Evolutionary conservation across 2,888 invertebrate genomes (phyloP).

Genomic region (Sphinx pinastri): DNA sequence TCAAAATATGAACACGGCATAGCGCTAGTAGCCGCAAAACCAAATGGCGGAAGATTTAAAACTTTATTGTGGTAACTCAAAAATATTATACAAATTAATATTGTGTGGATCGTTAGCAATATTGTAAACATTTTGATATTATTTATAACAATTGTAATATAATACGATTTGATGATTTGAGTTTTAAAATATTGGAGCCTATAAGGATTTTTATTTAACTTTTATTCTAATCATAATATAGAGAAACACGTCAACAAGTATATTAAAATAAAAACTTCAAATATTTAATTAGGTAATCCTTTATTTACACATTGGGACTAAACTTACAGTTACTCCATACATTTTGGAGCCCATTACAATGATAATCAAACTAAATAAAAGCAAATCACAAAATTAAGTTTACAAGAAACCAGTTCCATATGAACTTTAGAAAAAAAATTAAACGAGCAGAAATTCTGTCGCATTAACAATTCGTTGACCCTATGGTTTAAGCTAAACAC

Average conservation of each 20-base stretch:
- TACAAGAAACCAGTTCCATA: background rate
- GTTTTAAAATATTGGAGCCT: too few relatives aligned
- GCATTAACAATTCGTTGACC: background rate
- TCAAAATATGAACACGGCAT: slow-evolving; percentile 50
- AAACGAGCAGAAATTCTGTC: slow-evolving; percentile 10
- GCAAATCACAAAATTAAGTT: slow-evolving; percentile 21
- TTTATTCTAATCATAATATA: background rate
- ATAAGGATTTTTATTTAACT: too few relatives aligned
- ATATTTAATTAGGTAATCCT: slow-evolving; percentile 51
- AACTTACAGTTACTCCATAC: slow-evolving; percentile 50
- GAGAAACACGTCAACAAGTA: slow-evolving; percentile 32
- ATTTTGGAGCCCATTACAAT: slow-evolving; percentile 29
- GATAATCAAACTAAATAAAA: slow-evolving; percentile 7
- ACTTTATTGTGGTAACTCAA: slow-evolving; percentile 35
- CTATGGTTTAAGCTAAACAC: background rate
- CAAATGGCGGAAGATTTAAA: slow-evolving; percentile 67
- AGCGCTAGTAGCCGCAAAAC: slow-evolving; percentile 47
- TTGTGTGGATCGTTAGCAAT: too few relatives aligned
- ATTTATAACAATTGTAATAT: too few relatives aligned
- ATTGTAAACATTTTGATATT: too few relatives aligned
- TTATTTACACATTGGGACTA: slow-evolving; percentile 65
- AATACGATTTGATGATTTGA: too few relatives aligned
- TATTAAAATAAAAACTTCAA: slow-evolving; percentile 37
- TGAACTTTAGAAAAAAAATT: background rate
- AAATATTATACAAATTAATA: too few relatives aligned